These are phyloP conservation scores for Aratinga solstitialis DNA, from an alignment of 2,797 vertebrate species.

Conservation along the genomic window DNA sequence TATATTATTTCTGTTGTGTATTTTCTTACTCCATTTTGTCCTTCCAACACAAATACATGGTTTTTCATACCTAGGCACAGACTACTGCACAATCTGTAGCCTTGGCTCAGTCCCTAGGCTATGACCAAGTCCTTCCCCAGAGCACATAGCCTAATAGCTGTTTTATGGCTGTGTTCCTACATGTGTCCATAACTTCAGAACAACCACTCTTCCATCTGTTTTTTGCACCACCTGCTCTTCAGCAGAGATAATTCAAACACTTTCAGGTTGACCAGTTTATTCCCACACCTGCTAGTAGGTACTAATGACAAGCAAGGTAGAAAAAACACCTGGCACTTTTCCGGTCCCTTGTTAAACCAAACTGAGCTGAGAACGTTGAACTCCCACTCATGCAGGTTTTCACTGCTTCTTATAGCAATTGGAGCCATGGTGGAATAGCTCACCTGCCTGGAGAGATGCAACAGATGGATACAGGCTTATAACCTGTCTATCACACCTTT, in stretches of 20 bases:
- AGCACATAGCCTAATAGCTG: neutral
- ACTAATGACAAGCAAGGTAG: neutral
- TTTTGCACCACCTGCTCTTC: neutral
- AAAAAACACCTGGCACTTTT: neutral
- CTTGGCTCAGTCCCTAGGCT: neutral
- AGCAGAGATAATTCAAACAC: neutral
- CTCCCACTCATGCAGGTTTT: neutral
- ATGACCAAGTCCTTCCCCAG: neutral
- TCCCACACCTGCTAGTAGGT: neutral
- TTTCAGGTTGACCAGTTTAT: neutral
- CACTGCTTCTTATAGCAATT: neutral
- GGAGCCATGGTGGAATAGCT: neutral
- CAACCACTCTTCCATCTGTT: neutral
- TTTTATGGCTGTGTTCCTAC: neutral
- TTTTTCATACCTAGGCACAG: neutral
- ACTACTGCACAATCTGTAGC: neutral
- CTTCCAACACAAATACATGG: neutral
- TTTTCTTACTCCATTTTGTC: neutral
- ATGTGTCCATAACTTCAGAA: neutral
- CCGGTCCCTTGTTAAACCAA: neutral
- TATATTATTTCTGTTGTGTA: neutral
- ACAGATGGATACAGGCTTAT: neutral
- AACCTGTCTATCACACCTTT: neutral
- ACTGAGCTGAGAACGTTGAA: neutral
- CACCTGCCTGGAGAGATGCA: neutral